Percentiles rank a stretch among this genome's conserved stretches.
These are phyloP conservation scores for Reticulitermes speratus DNA, from an alignment of 1,140 invertebrate genomes.

Conservation along the genomic window DNA sequence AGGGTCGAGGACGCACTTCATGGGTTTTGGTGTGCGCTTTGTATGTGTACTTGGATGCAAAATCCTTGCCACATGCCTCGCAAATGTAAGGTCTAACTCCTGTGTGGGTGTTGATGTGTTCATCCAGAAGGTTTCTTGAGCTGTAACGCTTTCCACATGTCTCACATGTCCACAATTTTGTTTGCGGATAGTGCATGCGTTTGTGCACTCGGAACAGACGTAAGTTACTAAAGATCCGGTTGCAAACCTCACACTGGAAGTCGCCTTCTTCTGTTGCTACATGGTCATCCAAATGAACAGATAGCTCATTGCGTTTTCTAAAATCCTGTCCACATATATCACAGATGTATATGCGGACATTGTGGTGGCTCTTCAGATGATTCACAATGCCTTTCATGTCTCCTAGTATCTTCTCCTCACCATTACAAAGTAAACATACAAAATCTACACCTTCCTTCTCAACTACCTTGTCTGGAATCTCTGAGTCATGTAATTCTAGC, in stretches of 20 bases:
- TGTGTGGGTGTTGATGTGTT: slow-evolving; percentile 70
- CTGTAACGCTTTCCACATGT: slow-evolving; percentile 65
- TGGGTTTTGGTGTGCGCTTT: slow-evolving; percentile 75
- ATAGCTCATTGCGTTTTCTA: slow-evolving; percentile 60
- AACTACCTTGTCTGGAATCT: slow-evolving; percentile 30
- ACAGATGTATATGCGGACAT: slow-evolving; percentile 66
- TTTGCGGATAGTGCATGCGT: slow-evolving; percentile 60
- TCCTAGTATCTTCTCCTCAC: slow-evolving; percentile 48
- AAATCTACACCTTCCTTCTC: slow-evolving; percentile 53
- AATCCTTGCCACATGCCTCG: slow-evolving; percentile 65
- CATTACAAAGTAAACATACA: slow-evolving; percentile 59
- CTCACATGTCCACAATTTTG: slow-evolving; percentile 62
- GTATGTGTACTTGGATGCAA: slow-evolving; percentile 75
- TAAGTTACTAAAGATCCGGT: slow-evolving; percentile 61
- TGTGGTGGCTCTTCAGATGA: slow-evolving; percentile 62
- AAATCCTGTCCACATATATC: slow-evolving; percentile 67
- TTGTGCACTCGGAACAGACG: slow-evolving; percentile 62
- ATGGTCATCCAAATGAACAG: slow-evolving; percentile 65
- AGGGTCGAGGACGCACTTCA: slow-evolving; percentile 64
- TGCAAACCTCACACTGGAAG: slow-evolving; percentile 65
- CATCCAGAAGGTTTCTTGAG: slow-evolving; percentile 64
- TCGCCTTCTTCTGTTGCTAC: slow-evolving; percentile 59
- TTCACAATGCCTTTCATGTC: slow-evolving; percentile 59
- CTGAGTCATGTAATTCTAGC: background rate
- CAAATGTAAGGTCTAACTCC: slow-evolving; percentile 68